Percentiles rank a stretch among this genome's conserved stretches.
Evolutionary conservation across 1,140 invertebrate species (phyloP).

Genomic region (Palaemon carinicauda): DNA sequence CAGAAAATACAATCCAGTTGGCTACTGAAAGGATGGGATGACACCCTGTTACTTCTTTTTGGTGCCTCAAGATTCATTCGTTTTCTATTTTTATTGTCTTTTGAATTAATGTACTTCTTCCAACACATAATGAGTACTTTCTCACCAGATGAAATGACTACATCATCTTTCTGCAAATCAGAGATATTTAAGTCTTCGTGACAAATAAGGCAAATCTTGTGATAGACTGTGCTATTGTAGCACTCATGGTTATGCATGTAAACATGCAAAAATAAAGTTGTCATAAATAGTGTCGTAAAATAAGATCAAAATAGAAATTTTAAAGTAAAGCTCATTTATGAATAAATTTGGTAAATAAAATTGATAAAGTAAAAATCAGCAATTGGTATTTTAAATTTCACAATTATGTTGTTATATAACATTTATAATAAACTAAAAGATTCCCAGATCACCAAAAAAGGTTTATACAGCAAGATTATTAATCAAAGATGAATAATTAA

Average conservation of each 20-base stretch:
- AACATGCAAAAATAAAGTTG: neutral
- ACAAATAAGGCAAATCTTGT: neutral
- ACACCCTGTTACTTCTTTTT: neutral
- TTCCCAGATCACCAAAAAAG: too few relatives aligned
- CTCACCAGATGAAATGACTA: neutral
- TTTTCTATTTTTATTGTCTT: neutral
- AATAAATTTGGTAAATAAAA: neutral
- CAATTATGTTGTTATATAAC: too few relatives aligned
- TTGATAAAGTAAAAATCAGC: neutral
- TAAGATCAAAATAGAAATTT: too few relatives aligned
- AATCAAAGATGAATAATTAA: too few relatives aligned
- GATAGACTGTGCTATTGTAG: neutral
- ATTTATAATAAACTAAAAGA: neutral
- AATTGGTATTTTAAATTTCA: too few relatives aligned
- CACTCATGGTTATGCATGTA: neutral
- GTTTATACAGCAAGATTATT: too few relatives aligned
- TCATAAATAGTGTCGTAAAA: conserved; percentile 7
- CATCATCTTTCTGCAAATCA: conserved; percentile 6
- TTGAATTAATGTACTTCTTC: conserved; percentile 8
- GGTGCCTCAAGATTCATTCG: neutral
- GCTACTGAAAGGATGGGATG: neutral
- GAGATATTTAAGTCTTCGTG: neutral
- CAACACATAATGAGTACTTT: neutral
- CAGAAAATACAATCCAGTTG: conserved; percentile 12
- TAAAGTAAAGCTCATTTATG: neutral